A percentile compares a stretch with the other conserved stretches of the same genome.
Conservation (phyloP, 2,113 vertebrate genomes). For the Xenotilapia leptura region DNA sequence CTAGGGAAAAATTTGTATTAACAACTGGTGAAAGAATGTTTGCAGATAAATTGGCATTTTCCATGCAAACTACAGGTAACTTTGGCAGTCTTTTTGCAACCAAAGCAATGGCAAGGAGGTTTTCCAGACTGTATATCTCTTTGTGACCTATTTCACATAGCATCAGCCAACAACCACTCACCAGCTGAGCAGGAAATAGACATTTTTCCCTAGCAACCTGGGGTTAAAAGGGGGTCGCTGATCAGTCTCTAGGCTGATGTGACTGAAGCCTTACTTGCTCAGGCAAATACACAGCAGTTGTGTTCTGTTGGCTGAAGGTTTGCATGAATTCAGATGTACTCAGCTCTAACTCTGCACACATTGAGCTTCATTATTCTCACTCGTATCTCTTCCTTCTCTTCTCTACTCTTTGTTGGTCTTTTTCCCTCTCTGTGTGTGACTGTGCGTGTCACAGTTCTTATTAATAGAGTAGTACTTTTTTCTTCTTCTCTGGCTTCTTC, state of each 20-base stretch:
- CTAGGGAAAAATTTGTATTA: not conserved
- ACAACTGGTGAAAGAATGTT: not conserved
- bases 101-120: not conserved
- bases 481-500: not conserved
- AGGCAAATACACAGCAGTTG: not conserved
- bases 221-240: not conserved
- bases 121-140: not conserved
- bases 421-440: not conserved
- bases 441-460: not conserved
- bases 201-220: not conserved
- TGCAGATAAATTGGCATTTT: not conserved
- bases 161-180: not conserved
- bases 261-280: not conserved
- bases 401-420: not conserved
- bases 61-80: not conserved
- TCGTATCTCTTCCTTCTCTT: not conserved
- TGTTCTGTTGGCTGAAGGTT: not conserved
- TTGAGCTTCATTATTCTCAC: not conserved
- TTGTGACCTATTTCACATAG: not conserved
- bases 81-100: not conserved
- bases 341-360: not conserved
- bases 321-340: not conserved
- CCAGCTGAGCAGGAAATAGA: not conserved
- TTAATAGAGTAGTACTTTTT: not conserved
- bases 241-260: not conserved